phyloP scores from a whole-genome alignment of 2,797 vertebrate genomes.

The Delichon dasypus region DNA sequence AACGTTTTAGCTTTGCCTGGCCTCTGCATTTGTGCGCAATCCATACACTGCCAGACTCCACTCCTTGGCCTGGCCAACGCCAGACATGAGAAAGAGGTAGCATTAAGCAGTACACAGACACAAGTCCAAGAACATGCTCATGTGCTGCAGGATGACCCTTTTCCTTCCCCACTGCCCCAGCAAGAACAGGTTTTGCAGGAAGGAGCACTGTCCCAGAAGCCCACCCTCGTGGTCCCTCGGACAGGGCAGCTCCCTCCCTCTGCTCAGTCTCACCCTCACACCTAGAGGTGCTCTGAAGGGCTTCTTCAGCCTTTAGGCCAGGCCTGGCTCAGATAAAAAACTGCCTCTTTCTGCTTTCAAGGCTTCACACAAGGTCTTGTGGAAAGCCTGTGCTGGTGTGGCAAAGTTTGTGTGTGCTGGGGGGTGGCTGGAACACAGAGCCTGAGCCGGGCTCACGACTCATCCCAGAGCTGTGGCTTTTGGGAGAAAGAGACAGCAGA shows the following conservation, averaged over 20 bases:
- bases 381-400: not conserved
- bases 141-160: fast-evolving
- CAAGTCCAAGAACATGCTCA: not conserved
- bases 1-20: not conserved
- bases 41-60: not conserved
- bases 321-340: not conserved
- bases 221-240: fast-evolving
- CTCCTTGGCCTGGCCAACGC: not conserved
- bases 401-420: not conserved
- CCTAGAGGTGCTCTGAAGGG: not conserved
- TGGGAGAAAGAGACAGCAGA: not conserved
- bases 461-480: not conserved
- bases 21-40: not conserved
- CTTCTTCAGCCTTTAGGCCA: not conserved
- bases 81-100: not conserved
- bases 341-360: not conserved
- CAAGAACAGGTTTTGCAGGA: not conserved
- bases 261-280: too few species aligned
- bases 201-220: fast-evolving
- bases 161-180: not conserved
- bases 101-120: not conserved
- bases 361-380: not conserved
- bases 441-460: not conserved
- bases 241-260: not conserved
- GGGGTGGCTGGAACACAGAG: not conserved